These are phyloP conservation scores for Petrocephalus sullivani DNA, from an alignment of 2,797 vertebrate species.

Conservation along the genomic window DNA sequence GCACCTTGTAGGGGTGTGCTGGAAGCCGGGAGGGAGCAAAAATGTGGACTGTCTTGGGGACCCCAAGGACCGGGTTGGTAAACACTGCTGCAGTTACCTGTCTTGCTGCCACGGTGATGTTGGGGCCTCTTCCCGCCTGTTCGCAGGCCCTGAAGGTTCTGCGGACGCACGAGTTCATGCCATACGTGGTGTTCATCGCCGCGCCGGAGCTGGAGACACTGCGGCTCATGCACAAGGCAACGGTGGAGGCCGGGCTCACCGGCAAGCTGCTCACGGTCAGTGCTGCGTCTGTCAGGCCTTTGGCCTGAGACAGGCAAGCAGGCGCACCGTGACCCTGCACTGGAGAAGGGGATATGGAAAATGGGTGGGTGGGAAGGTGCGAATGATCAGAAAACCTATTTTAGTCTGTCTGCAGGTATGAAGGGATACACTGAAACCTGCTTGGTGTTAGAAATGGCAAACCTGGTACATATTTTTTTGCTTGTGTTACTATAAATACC, in stretches of 20 bases:
- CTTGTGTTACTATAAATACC: not conserved
- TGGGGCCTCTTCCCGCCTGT: not conserved
- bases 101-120: not conserved
- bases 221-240: slow-evolving; percentile 90
- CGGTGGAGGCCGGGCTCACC: slow-evolving; percentile 89
- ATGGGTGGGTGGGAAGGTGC: not conserved
- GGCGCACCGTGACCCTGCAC: not conserved
- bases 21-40: not conserved
- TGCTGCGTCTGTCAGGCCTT: not conserved
- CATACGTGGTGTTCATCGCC: slow-evolving; percentile 93
- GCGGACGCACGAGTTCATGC: slow-evolving; percentile 95
- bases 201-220: slow-evolving; percentile 90
- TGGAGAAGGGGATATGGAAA: not conserved
- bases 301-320: too few species aligned
- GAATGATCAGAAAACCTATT: not conserved
- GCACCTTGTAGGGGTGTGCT: not conserved
- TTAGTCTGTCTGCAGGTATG: not conserved
- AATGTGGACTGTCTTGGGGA: not conserved
- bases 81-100: not conserved
- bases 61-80: not conserved
- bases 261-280: slow-evolving; percentile 91
- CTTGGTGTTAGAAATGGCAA: not conserved
- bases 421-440: not conserved
- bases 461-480: not conserved
- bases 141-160: slow-evolving; percentile 88